phyloP scores from a whole-genome alignment of 1,140 invertebrate genomes.

The Drosophila prosaltans region DNA sequence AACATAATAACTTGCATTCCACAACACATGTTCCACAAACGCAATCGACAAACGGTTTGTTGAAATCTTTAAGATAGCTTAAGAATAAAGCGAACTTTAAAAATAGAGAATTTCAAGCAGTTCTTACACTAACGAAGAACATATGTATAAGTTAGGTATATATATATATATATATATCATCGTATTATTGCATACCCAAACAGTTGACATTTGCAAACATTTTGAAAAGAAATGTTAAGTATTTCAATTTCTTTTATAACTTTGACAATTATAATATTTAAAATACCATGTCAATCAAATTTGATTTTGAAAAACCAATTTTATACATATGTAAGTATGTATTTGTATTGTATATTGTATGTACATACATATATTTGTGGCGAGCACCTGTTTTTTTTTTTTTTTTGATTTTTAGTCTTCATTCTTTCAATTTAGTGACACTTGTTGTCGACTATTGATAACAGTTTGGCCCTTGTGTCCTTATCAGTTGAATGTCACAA shows the following conservation, averaged over 20 bases:
- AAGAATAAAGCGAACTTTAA: too few relatives aligned
- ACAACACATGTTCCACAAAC: not conserved
- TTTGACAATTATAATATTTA: not conserved
- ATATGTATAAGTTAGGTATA: too few relatives aligned
- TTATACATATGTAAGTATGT: too few relatives aligned
- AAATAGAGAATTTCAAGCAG: too few relatives aligned
- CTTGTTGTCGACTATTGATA: conserved; percentile 15
- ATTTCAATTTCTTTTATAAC: not conserved
- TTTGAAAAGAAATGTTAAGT: not conserved
- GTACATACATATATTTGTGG: not conserved
- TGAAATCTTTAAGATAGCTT: not conserved
- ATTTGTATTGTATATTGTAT: too few relatives aligned
- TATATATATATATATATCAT: too few relatives aligned
- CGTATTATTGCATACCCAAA: too few relatives aligned
- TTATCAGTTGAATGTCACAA: conserved; percentile 13
- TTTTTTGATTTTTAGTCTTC: not conserved
- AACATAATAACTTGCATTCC: not conserved
- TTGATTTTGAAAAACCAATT: too few relatives aligned
- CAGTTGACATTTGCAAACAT: not conserved
- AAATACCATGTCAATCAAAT: too few relatives aligned
- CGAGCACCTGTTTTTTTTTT: not conserved
- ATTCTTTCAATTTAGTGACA: not conserved
- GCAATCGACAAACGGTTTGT: not conserved
- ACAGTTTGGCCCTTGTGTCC: conserved; percentile 18
- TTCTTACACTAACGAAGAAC: too few relatives aligned